These are phyloP conservation scores for Brachynemurus nebulosus DNA, from an alignment of 2,888 invertebrate species.

Conservation along the genomic window DNA sequence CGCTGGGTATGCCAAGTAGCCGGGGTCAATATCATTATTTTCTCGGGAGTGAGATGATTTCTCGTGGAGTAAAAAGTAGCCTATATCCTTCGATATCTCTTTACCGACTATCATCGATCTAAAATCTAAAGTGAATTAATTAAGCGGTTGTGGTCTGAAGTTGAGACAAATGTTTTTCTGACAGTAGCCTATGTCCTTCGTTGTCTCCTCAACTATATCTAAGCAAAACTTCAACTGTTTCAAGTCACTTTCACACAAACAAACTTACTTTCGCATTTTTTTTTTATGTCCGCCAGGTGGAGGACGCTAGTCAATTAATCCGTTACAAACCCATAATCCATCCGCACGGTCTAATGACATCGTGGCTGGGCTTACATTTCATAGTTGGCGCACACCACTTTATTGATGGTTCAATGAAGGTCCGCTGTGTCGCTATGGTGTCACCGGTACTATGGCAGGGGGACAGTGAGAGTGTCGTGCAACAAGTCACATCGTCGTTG, in stretches of 20 bases:
- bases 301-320: conserved; percentile 34
- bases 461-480: conserved; percentile 42
- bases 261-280: conserved; percentile 12
- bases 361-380: conserved; percentile 41
- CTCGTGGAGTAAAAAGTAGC: too few species aligned
- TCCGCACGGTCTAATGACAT: conserved; percentile 41
- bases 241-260: not conserved
- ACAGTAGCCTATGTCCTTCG: too few species aligned
- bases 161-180: too few species aligned
- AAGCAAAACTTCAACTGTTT: not conserved
- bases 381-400: conserved; percentile 40
- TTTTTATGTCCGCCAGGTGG: too few species aligned
- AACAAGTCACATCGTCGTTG: conserved; percentile 35
- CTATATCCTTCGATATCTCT: too few species aligned
- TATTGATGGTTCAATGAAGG: conserved; percentile 42
- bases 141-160: too few species aligned
- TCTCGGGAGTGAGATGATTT: too few species aligned
- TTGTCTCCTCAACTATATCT: too few species aligned
- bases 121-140: too few species aligned
- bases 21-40: too few species aligned
- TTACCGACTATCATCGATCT: too few species aligned
- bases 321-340: conserved; percentile 39
- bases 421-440: conserved; percentile 45
- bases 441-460: conserved; percentile 45
- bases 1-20: too few species aligned